Evolutionary conservation across 2,797 vertebrate species (phyloP).

Genomic region (Malurus leucopterus): DNA sequence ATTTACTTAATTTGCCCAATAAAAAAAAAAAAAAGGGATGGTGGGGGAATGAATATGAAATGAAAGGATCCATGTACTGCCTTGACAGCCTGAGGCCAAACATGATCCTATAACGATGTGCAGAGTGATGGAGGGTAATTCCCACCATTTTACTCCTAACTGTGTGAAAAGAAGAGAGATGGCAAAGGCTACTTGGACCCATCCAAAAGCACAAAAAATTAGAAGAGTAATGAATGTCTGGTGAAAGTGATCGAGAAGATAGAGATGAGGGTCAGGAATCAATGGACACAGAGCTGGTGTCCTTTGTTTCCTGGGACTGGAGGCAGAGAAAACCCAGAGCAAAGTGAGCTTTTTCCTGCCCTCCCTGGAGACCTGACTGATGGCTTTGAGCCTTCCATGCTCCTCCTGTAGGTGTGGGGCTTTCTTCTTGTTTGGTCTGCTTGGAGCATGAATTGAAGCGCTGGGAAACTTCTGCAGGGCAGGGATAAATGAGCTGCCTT

Average conservation of each 20-base stretch:
- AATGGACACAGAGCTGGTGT: rapidly evolving
- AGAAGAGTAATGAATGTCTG: background rate
- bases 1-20: background rate
- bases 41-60: background rate
- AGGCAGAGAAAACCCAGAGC: background rate
- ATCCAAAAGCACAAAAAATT: background rate
- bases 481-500: background rate
- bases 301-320: background rate
- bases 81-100: background rate
- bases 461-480: background rate
- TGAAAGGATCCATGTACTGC: background rate
- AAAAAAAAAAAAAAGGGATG: rapidly evolving
- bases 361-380: background rate
- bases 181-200: background rate
- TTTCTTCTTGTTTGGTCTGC: background rate
- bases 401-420: background rate
- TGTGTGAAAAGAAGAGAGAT: background rate
- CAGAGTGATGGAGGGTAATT: background rate
- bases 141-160: background rate
- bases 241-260: background rate
- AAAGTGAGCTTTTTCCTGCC: background rate
- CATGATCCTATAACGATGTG: background rate
- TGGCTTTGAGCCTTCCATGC: background rate
- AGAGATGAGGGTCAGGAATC: background rate
- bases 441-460: background rate